These are phyloP conservation scores for Hylaeus volcanicus DNA, from an alignment of 1,140 invertebrate species.

Conservation along the genomic window DNA sequence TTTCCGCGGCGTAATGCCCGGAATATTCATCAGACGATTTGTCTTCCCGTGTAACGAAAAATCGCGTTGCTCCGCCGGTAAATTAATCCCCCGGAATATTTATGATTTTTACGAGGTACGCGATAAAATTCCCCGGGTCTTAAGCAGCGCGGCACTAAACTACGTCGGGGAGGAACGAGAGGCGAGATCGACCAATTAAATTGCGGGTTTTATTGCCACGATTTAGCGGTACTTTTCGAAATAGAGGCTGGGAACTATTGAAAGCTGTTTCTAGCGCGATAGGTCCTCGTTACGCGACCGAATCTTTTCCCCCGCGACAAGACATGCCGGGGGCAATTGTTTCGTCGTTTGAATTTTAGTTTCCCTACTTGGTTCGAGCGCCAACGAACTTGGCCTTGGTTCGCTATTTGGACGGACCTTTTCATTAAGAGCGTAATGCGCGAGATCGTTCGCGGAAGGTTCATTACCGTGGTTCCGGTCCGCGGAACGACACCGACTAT, in stretches of 20 bases:
- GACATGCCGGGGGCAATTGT: too few species aligned
- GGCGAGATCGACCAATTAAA: too few species aligned
- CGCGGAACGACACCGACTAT: neutral
- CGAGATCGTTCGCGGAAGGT: neutral
- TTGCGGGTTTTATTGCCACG: too few species aligned
- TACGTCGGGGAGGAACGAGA: too few species aligned
- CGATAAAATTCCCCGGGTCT: neutral
- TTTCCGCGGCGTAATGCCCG: neutral
- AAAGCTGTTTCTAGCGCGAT: too few species aligned
- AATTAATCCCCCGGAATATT: slow-evolving; percentile 8
- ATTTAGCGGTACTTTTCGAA: too few species aligned
- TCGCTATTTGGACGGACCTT: neutral
- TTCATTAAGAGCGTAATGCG: neutral
- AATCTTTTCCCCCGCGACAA: too few species aligned
- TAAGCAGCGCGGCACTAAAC: neutral
- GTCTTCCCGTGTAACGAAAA: neutral
- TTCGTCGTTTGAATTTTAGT: too few species aligned
- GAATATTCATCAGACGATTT: slow-evolving; percentile 14
- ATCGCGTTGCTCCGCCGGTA: neutral
- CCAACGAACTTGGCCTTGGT: too few species aligned
- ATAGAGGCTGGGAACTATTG: too few species aligned
- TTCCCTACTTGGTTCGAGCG: neutral
- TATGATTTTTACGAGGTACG: neutral
- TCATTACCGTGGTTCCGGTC: slow-evolving; percentile 19
- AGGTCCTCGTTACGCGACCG: too few species aligned